Evolutionary conservation across 2,888 invertebrate species (phyloP), one percentile per base, ranked within the genome.

Genomic region (Sipha maydis): DNA sequence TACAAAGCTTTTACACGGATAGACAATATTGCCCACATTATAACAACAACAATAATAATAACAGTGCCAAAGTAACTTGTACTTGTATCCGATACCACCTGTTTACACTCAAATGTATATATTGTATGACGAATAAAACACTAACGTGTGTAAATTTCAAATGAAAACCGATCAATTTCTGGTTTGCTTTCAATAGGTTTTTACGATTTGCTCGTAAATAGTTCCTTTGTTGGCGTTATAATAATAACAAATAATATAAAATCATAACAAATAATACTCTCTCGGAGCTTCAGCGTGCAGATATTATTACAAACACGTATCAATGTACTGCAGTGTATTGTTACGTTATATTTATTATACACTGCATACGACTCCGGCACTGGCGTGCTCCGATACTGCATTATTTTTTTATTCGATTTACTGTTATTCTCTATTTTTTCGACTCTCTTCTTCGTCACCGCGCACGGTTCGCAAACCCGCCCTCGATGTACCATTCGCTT

Each of bases 161-260:
- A 31, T 73, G 61, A 79, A 34, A 75, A 84, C 75, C 84, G 84
- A 84, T 75, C 84, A 38, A 75, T 83, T 83, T 83, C 75, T 75
- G 73, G 56, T 83, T 83, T 83, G 75, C 75, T 75, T 83, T 75
- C 75, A 83, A 83, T 83, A 56, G 75, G 54, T 83, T 75, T 83
- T 83, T 83, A 83, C 83, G 75, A 83, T 83, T 31, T 17, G 14
- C 83, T 73, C 77, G 73, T 83, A 83, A 83, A 83, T 83, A 83
- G 31, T n/a, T 80, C 56, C 48, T 54, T 31, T 11, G 38, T 31
- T 11, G 54, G 31, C 19, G 54, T 78, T 17, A 56, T 56, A 54
- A 78, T 56, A 56, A 28, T 78, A 71, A 28, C 34, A n/a, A n/a
- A n/a, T n/a, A n/a, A n/a, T n/a, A n/a, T n/a, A n/a, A n/a, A n/a